Evolutionary conservation across 2,797 vertebrate species (phyloP).

Genomic region (Gambusia yucatana): DNA sequence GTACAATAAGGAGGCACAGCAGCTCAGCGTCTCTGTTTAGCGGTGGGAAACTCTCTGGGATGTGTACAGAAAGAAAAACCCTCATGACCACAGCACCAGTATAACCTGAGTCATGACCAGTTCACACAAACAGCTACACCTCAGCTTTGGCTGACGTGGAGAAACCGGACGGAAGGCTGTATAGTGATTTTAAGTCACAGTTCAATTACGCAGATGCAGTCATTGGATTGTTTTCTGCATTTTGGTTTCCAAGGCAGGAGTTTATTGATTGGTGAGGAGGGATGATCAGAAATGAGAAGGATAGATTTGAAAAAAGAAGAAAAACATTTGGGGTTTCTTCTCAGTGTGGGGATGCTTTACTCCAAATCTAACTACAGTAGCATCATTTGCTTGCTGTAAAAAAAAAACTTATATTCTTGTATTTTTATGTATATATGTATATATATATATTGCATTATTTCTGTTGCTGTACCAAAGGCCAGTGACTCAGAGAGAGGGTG

Average conservation of each 20-base stretch:
- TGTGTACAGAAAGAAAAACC: conserved; percentile 41
- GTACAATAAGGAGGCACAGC: conserved; percentile 11
- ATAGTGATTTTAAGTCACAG: conserved; percentile 47
- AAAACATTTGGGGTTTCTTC: conserved; percentile 5
- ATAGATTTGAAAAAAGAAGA: conserved; percentile 23
- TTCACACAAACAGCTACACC: conserved; percentile 32
- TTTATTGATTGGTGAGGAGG: conserved; percentile 62
- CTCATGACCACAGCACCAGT: conserved; percentile 33
- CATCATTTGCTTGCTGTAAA: not conserved
- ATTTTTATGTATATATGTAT: too few relatives aligned
- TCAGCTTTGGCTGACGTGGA: conserved; percentile 17
- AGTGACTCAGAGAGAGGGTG: conserved; percentile 39
- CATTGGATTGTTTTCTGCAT: conserved; percentile 60
- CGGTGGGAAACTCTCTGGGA: conserved; percentile 33
- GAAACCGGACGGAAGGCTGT: conserved; percentile 7
- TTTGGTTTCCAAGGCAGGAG: conserved; percentile 53
- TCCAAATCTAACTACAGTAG: not conserved
- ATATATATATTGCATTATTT: conserved; percentile 14
- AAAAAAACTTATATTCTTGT: too few relatives aligned
- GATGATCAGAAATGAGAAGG: conserved; percentile 15
- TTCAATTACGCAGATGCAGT: conserved; percentile 72
- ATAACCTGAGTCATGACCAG: conserved; percentile 59
- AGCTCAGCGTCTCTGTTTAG: conserved; percentile 24
- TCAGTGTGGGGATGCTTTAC: not conserved
- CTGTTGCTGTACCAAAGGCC: conserved; percentile 33